These are phyloP conservation scores for Tragopan temminckii DNA, from an alignment of 2,797 vertebrate genomes.

Conservation along the genomic window DNA sequence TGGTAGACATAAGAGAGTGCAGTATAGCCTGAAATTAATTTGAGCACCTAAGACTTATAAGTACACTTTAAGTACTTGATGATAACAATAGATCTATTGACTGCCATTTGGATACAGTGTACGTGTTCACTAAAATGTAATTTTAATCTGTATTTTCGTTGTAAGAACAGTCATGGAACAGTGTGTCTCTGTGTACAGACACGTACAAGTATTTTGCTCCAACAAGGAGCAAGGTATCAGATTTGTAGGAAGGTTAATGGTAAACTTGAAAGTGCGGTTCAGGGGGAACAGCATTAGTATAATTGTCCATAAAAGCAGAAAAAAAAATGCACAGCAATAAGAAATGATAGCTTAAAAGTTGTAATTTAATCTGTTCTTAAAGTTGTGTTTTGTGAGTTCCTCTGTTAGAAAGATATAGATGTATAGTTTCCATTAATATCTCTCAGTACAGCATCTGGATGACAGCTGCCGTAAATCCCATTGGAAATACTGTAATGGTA, in stretches of 20 bases:
- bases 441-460: neutral
- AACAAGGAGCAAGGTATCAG: neutral
- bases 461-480: neutral
- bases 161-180: neutral
- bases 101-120: neutral
- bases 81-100: slow-evolving; percentile 20
- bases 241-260: slow-evolving; percentile 35
- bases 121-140: slow-evolving; percentile 32
- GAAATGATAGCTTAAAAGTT: neutral
- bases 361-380: neutral
- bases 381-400: slow-evolving; percentile 2
- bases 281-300: neutral
- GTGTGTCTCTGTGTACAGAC: neutral
- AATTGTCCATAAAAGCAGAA: neutral
- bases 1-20: neutral
- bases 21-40: slow-evolving; percentile 59
- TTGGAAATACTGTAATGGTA: neutral
- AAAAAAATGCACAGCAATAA: neutral
- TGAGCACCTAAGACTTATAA: slow-evolving; percentile 48
- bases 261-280: neutral
- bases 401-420: neutral
- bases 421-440: neutral
- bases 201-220: fast-evolving
- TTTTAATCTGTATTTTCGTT: slow-evolving; percentile 33
- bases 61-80: neutral